Evolutionary conservation across 30 jellyfish, hydroid and myxozoan genomes (phyloP), one percentile per base, ranked within the genome.

Genomic region (Rhopilema esculentum): DNA sequence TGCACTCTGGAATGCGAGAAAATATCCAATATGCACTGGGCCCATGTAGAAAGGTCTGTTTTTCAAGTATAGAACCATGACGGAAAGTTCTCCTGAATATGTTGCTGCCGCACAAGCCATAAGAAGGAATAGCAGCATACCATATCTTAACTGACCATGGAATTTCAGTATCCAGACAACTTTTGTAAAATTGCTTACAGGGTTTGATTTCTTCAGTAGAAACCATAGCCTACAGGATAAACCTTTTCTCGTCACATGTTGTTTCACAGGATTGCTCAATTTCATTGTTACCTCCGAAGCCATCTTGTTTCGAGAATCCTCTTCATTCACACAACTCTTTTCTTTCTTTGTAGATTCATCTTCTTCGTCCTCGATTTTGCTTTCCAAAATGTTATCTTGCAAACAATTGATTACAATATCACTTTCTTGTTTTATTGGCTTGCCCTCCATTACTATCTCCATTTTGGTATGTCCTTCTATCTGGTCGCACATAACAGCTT

Each of bases 21-120:
- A 72, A 40, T 0, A 23, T 26, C 83, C 83, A 18, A 72, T 40
- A 4, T 40, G 19, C n/a, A 24, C 28, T 1, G 66, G 26, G 26
- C 57, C 66, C 51, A 72, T 24, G 25, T 25, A 72, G 83, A 72
- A 72, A 16, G 83, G 83, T 15, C 27, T 21, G 68, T 18, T 28
- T 19, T 72, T 72, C 8, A 72, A n/a, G 83, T 72, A 72, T 18
- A 25, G 26, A 23, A 72, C 83, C 19, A 72, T 19, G 24, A 72
- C 30, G 57, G 32, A 1, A 65, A 72, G 51, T 65, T 72, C 83
- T 4, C 28, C 26, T 16, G 66, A n/a, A 27, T 72, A 72, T 26
- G 83, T 24, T 4, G 18, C 1, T 16, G 66, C 48, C 27, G 63
- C 64, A 4, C 25, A 23, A 1, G 28, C 24, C 66, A 72, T 28